phyloP scores from a whole-genome alignment of 2,797 vertebrate genomes.

The Margarornis squamiger region DNA sequence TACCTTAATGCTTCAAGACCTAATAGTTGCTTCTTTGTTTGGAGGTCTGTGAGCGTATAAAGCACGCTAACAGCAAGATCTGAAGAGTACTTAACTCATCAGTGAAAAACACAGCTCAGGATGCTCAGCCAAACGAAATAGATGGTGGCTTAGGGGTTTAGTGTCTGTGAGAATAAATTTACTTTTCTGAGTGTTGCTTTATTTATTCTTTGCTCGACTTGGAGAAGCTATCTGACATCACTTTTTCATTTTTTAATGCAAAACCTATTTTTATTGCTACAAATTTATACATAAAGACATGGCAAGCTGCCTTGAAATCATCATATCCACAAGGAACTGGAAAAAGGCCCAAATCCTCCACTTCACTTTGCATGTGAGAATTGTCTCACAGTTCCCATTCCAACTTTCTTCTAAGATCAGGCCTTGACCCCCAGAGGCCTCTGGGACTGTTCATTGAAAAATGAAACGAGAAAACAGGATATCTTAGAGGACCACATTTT shows the following conservation, averaged over 20 bases:
- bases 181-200: neutral
- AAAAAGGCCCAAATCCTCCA: neutral
- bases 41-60: neutral
- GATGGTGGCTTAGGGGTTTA: neutral
- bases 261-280: slow-evolving; percentile 11
- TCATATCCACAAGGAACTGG: neutral
- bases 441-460: neutral
- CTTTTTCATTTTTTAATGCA: slow-evolving; percentile 28
- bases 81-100: neutral
- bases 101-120: neutral
- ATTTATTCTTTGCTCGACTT: slow-evolving; percentile 24
- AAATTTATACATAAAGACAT: slow-evolving; percentile 14
- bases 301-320: slow-evolving; percentile 34
- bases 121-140: slow-evolving; percentile 9
- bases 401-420: neutral
- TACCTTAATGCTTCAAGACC: neutral
- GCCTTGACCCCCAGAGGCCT: neutral
- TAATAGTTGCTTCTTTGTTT: neutral
- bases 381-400: slow-evolving; percentile 19
- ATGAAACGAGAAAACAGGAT: neutral
- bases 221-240: neutral
- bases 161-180: neutral
- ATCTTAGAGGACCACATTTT: neutral
- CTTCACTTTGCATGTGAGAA: slow-evolving; percentile 28
- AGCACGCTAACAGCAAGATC: neutral